Base-by-base conservation (phyloP, 1,140 invertebrate genomes). In the Tyrophagus putrescentiae region DNA sequence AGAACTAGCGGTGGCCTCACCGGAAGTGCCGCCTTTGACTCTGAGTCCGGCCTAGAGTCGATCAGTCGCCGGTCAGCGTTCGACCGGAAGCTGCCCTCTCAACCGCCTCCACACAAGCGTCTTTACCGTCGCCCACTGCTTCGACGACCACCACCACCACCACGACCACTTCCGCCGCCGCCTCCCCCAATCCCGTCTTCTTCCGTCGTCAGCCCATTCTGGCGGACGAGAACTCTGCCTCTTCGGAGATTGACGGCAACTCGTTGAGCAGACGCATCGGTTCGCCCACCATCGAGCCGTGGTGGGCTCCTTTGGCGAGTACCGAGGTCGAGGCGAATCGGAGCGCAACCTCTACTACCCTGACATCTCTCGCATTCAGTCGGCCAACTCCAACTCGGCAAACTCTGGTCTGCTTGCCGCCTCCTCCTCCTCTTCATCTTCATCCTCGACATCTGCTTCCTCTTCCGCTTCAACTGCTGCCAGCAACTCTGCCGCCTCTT, bases 321-420 rank as follows among this genome's bases (percentile, higher is more conserved):
- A 54, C 27, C 3, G 13, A 29, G 28, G 2, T 25, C 6, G 6
- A 2, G 11, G 23, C 23, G 31, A 21, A 32, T n/a, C 13, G 16
- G 50, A 57, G 23, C 57, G 57, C 11, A 58, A 58, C 34, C 57
- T 58, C 29, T 58, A 58, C 57, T 58, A 50, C 34, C 57, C 57
- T 3, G 57, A 58, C 3, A 58, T 58, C 25, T 18, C 11, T 16
- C 57, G 57, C 28, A 58, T 58, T 18, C 48, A 57, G n/a, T 1
- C 39, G 21, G n/a, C 18, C 23, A 29, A n/a, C 21, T 9, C 7
- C 7, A 6, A 29, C 31, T 21, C 13, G 23, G 25, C 13, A 16
- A 18, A 16, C 2, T 3, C 45, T 16, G 13, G 9, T 50, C 2
- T 29, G 16, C 9, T 29, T n/a, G 13, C 13, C 25, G 13, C 3